Base-by-base conservation (phyloP, 2,888 invertebrate genomes). In the Xestia ashworthii region DNA sequence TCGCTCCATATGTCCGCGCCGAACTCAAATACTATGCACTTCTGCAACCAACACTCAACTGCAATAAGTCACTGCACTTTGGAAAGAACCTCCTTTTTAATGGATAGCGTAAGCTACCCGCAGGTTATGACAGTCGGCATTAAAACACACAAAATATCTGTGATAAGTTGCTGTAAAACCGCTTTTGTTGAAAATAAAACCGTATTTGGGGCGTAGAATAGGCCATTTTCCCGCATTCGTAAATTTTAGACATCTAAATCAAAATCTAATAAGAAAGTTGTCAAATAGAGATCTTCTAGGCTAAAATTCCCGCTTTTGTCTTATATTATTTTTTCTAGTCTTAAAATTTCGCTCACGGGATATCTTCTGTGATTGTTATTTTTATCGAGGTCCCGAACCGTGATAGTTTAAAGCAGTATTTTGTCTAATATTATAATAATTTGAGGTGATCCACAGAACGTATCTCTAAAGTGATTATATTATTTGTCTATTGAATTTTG, bases 91-190 rank as follows among this genome's bases (percentile, higher is more conserved):
- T 67, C 60, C n/a, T 64, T 78, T 65, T 55, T 16, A 4, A 32
- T 65, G 81, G 77, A 79, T 88, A 89, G 83, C 77, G 82, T 87
- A 84, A 64, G 76, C 90, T 88, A 91, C 94, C 94, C 95, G 94
- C 95, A 95, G 95, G 93, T 91, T 93, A 94, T 95, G 95, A 95
- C 95, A 93, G 91, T 90, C 93, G 93, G 92, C 93, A 84, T 75
- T 76, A 25, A 22, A 68, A 74, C 41, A 77, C 48, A 67, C 48
- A 76, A 58, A 74, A 73, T 32, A 65, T 78, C 75, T 80, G 79
- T 48, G 1, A 11, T 50, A 50, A 38, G 38, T 58, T 16, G n/a
- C 14, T 60, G 58, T 32, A 32, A 66, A 66, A 48, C 19, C 22
- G 48, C 2, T 38, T 9, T 38, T 38, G 22, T 46, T 55, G 3